Conservation (phyloP, 1,140 invertebrate genomes). For the Cyphomyrmex costatus region DNA sequence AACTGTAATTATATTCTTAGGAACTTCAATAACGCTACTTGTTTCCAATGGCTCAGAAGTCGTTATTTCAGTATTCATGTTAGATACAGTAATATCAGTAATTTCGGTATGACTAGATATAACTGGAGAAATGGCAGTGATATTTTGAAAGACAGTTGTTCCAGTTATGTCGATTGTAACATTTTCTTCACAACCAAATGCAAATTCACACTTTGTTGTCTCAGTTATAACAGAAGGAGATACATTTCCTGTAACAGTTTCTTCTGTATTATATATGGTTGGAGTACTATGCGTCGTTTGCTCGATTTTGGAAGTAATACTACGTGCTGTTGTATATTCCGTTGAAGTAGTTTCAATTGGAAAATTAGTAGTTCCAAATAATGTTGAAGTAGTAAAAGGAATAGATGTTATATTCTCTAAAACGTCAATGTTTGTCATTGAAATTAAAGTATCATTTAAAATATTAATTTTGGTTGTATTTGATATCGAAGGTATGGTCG, state of each 20-base stretch:
- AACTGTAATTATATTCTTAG: constrained; percentile 48
- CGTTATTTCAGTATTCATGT: constrained; percentile 8
- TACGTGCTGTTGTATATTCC: constrained; percentile 27
- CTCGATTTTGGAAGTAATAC: constrained; percentile 6
- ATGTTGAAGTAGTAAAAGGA: not conserved
- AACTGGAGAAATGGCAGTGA: not conserved
- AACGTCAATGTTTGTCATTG: constrained; percentile 20
- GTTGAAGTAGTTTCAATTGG: constrained; percentile 11
- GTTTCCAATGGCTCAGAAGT: not conserved
- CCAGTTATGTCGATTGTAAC: not conserved
- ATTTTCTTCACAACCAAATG: not conserved
- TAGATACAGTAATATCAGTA: constrained; percentile 1
- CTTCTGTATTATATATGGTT: constrained; percentile 19
- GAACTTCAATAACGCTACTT: constrained; percentile 22
- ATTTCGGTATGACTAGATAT: not conserved
- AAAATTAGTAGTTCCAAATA: constrained; percentile 3
- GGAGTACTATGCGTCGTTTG: not conserved
- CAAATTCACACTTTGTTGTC: constrained; percentile 2
- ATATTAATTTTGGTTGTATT: constrained; percentile 15
- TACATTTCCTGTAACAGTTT: constrained; percentile 37
- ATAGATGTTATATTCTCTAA: constrained; percentile 32
- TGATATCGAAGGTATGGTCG: constrained; percentile 16
- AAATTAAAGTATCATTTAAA: not conserved
- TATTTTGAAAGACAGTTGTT: not conserved
- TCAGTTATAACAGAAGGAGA: not conserved